These are phyloP conservation scores for Ovis aries DNA, from an alignment of 2,113 vertebrate genomes.

Conservation along the genomic window ARS-UI_Ramb_v3.0 NC_056055.1:156742501-156743000, in stretches of 20 bases:
- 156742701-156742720: no score
- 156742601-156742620: rapidly evolving
- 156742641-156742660: no score
- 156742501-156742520: not conserved
- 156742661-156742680: no score
- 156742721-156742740: no score
- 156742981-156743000: not conserved
- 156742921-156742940: not conserved
- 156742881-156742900: not conserved
- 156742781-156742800: no score
- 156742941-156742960: not conserved
- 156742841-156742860: not conserved
- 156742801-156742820: not conserved
- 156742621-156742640: no score
- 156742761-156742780: no score
- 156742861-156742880: not conserved
- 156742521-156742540: not conserved
- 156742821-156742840: not conserved
- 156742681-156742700: no score
- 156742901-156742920: not conserved
- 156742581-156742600: no score
- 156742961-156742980: not conserved
- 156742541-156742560: no score
- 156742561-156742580: no score
- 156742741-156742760: no score